Percentiles rank a stretch among this genome's conserved stretches.
Evolutionary conservation across 2,888 invertebrate species (phyloP).

Genomic region (Steinernema carpocapsae): DNA sequence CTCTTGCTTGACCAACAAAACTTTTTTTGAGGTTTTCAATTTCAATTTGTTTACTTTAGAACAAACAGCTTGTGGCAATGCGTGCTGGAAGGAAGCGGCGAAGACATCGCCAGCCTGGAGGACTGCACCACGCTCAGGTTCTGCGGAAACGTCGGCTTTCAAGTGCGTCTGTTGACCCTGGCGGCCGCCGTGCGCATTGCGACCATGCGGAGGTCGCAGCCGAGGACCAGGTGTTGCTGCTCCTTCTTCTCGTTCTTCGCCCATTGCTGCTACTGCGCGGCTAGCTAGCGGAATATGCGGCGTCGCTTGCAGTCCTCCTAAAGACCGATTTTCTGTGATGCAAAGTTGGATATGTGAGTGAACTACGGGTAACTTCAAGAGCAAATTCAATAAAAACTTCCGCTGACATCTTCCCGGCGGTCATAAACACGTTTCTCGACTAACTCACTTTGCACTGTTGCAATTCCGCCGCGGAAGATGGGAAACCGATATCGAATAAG

Average conservation of each 20-base stretch:
- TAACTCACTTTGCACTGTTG: slow-evolving; percentile 31
- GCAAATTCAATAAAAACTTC: slow-evolving; percentile 19
- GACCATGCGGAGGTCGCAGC: slow-evolving; percentile 13
- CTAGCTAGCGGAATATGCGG: background rate
- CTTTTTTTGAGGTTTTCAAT: no score
- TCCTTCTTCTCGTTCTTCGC: background rate
- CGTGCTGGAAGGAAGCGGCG: slow-evolving; percentile 23
- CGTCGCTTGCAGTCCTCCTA: background rate
- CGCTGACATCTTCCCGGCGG: background rate
- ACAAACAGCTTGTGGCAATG: slow-evolving; percentile 23
- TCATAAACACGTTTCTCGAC: background rate
- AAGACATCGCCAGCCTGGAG: slow-evolving; percentile 17
- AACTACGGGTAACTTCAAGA: slow-evolving; percentile 15
- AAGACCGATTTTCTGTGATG: slow-evolving; percentile 22
- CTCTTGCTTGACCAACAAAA: no score
- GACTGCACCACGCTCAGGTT: slow-evolving; percentile 20
- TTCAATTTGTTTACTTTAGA: background rate
- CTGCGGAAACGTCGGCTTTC: slow-evolving; percentile 16
- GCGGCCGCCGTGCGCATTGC: slow-evolving; percentile 24
- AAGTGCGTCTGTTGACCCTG: slow-evolving; percentile 14
- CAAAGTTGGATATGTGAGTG: background rate
- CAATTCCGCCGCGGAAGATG: background rate
- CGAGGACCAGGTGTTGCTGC: slow-evolving; percentile 1
- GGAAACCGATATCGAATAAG: slow-evolving; percentile 7
- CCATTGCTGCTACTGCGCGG: slow-evolving; percentile 1